phyloP scores from a whole-genome alignment of 2,797 vertebrate species.

The Myoxocephalus aenaeus region DNA sequence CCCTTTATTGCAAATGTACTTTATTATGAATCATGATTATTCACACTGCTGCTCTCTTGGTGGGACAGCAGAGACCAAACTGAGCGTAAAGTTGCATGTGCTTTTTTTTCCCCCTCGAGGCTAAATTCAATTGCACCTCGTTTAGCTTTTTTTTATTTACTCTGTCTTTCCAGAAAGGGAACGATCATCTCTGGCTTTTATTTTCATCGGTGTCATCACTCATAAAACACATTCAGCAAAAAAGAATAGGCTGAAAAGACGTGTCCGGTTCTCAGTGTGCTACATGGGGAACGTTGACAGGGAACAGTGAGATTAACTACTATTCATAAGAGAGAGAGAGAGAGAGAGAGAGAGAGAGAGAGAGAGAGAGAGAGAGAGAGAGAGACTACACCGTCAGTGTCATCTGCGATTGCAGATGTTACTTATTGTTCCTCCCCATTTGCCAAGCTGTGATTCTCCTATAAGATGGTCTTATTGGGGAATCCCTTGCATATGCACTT shows the following conservation, averaged over 20 bases:
- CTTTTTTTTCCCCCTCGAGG: slow-evolving; percentile 32
- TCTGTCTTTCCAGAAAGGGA: neutral
- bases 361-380: slow-evolving; percentile 25
- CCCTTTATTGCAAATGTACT: neutral
- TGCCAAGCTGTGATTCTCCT: slow-evolving; percentile 39
- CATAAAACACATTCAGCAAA: neutral
- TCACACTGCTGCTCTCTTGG: neutral
- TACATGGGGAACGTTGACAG: slow-evolving; percentile 26
- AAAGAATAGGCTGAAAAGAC: slow-evolving; percentile 1
- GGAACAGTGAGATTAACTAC: slow-evolving; percentile 50
- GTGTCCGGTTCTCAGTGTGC: slow-evolving; percentile 28
- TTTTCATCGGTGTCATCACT: slow-evolving; percentile 46
- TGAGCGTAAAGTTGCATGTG: slow-evolving; percentile 13
- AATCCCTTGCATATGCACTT: slow-evolving; percentile 63
- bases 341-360: slow-evolving; percentile 38
- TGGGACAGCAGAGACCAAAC: slow-evolving; percentile 21
- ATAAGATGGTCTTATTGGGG: slow-evolving; percentile 44
- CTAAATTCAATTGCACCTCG: slow-evolving; percentile 1
- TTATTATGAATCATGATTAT: neutral
- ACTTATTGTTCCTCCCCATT: slow-evolving; percentile 39
- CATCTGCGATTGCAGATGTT: slow-evolving; percentile 47
- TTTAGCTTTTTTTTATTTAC: slow-evolving; percentile 39
- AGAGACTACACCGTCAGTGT: slow-evolving; percentile 35
- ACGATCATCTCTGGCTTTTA: slow-evolving; percentile 32
- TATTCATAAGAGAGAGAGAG: slow-evolving; percentile 61